Base-by-base conservation (phyloP, 2,888 invertebrate genomes). In the Heliconius hortense region DNA sequence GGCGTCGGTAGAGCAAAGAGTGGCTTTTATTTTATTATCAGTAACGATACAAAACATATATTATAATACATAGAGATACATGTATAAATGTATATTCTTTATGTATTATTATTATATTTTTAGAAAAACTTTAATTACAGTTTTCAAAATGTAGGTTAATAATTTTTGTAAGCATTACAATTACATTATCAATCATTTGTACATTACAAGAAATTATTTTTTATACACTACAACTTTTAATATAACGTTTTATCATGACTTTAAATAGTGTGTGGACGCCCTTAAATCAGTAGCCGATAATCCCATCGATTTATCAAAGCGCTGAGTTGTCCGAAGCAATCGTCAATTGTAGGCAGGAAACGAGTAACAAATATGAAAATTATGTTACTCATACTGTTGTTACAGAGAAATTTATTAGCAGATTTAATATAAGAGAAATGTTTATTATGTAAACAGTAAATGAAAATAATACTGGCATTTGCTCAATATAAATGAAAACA, bases 251-350 rank as follows among this genome's bases (percentile, higher is more conserved):
- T n/a, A 56, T n/a, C 56, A 8, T n/a, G 1, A n/a, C 24, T 59
- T 59, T n/a, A n/a, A 56, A 64, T 74, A 13, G 72, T 80, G 24
- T 81, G 75, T 77, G 59, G 62, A 35, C 73, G 13, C 77, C 87
- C 83, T 86, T 80, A 79, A 81, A 79, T 82, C 82, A 82, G 82
- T 82, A 83, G 81, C 82, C 83, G 85, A 85, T 91, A 92, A 91
- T 90, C 90, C 87, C 87, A 85, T 88, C 88, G 84, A 90, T 92
- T 89, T 88, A 92, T 92, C 90, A 90, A 84, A 85, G 85, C 85
- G 84, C 84, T 84, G 84, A 88, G 84, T 84, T 85, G 87, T 88
- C 87, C 73, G 82, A 84, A 80, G 84, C 86, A 85, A 86, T 86
- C 86, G 85, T 88, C 87, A 85, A 84, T 82, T 84, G 83, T 79